Base-by-base conservation (phyloP, 2,888 invertebrate genomes). In the Acleris sparsana region DNA sequence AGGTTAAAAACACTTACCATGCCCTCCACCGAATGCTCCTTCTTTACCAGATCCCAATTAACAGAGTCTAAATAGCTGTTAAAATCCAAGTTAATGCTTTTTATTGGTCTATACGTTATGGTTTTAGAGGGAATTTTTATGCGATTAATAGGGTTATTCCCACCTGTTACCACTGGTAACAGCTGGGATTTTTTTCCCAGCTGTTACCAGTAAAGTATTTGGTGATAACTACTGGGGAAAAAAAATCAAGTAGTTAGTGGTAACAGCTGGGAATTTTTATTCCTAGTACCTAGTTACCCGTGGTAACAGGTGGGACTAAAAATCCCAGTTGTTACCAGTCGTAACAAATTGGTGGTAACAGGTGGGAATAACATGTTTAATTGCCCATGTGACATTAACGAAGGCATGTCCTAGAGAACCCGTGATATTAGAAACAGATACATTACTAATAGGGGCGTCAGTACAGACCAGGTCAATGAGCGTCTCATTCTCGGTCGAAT, bases 381-480 rank as follows among this genome's bases (percentile, higher is more conserved):
- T 20, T 9, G 9, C 7, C 22, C 44, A 22, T 3, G 51, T 22
- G 9, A 22, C 7, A 2, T 20, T 43, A 17, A 22, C 7, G 20
- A 51, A 20, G 2, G 20, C 22, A 44, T 51, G 20, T 7, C 51
- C 51, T 2, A 51, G 11, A 22, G 22, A 51, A 13, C 22, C 51
- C 1, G 57, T 46, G 18, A 55, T 43, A 7, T 55, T 43, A 9
- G 55, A 39, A 17, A 55, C 55, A 25, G 22, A 46, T 16, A 57
- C 57, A n/a, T 57, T n/a, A 6, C n/a, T 16, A 11, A 46, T 46
- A 46, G 25, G 57, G 9, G 46, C 46, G n/a, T 44, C 22, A 13
- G 57, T 57, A n/a, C 56, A 57, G 6, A 57, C 46, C 2, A 57
- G 2, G 5, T 57, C 57, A 22, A 57, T 44, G 6, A 57, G 46